Percentiles rank a stretch among this genome's conserved stretches.
These are phyloP conservation scores for Rhyacichthys aspro DNA, from an alignment of 2,797 vertebrate genomes.

Conservation along the genomic window DNA sequence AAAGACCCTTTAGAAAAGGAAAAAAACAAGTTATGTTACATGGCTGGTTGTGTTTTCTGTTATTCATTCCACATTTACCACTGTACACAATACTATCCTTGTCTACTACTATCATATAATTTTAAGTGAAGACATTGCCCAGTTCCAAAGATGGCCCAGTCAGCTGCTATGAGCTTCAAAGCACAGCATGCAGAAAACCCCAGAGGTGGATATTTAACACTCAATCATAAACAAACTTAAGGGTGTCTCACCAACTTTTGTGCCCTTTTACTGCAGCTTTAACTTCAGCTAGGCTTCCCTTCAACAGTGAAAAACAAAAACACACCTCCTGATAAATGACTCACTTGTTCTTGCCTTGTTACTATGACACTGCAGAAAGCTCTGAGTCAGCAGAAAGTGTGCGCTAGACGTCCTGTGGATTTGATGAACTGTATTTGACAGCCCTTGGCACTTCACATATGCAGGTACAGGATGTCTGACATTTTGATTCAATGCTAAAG, in stretches of 20 bases:
- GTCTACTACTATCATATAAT: no score
- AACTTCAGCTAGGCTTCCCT: no score
- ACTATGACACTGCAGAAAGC: neutral
- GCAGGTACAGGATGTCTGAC: neutral
- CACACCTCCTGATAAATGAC: neutral
- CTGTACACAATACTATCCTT: neutral
- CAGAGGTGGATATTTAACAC: slow-evolving; percentile 26
- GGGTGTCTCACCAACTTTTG: neutral
- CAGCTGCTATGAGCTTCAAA: slow-evolving; percentile 38
- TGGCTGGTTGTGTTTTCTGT: neutral
- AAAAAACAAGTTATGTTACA: neutral
- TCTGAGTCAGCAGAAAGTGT: slow-evolving; percentile 8
- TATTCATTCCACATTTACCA: neutral
- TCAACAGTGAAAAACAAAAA: no score
- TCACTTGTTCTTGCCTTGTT: slow-evolving; percentile 1
- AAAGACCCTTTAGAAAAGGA: slow-evolving; percentile 3
- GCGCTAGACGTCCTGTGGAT: slow-evolving; percentile 14
- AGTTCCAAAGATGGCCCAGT: slow-evolving; percentile 27
- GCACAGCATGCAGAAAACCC: slow-evolving; percentile 13
- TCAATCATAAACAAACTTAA: slow-evolving; percentile 15
- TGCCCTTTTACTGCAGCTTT: no score
- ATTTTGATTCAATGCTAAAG: neutral
- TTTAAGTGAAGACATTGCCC: neutral
- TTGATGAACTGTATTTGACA: slow-evolving; percentile 9
- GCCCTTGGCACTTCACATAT: slow-evolving; percentile 5